These are phyloP conservation scores for Chrysolina americana DNA, from an alignment of 2,888 invertebrate species.

Conservation along the genomic window DNA sequence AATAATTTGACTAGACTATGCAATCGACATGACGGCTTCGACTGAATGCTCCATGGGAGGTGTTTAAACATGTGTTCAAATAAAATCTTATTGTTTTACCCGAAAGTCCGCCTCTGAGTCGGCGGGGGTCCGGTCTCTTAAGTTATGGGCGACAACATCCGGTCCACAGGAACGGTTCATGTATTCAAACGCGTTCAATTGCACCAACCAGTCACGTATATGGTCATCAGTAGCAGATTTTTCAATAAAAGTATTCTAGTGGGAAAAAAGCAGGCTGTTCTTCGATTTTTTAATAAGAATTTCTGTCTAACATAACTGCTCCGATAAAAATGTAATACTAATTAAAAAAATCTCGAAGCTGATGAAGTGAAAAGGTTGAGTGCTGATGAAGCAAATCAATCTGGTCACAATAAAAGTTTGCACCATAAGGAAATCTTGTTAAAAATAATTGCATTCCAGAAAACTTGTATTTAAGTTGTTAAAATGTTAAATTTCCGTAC, in stretches of 20 bases:
- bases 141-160: conserved; percentile 62
- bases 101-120: conserved; percentile 59
- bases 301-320: no score
- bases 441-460: no score
- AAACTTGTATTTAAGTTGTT: no score
- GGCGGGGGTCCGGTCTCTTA: conserved; percentile 45
- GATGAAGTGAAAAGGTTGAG: no score
- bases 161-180: conserved; percentile 41
- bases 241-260: neutral
- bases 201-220: conserved; percentile 14
- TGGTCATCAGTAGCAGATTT: conserved; percentile 11
- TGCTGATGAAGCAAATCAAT: no score
- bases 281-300: no score
- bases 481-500: no score
- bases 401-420: no score
- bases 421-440: no score
- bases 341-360: no score
- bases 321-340: no score
- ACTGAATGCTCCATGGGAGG: conserved; percentile 55
- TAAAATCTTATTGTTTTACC: conserved; percentile 66
- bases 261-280: neutral
- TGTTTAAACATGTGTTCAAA: conserved; percentile 66
- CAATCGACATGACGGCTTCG: neutral
- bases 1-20: conserved; percentile 23
- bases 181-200: conserved; percentile 11